Base-by-base conservation (phyloP, 2,888 invertebrate genomes). In the Leptinotarsa tumamoca region DNA sequence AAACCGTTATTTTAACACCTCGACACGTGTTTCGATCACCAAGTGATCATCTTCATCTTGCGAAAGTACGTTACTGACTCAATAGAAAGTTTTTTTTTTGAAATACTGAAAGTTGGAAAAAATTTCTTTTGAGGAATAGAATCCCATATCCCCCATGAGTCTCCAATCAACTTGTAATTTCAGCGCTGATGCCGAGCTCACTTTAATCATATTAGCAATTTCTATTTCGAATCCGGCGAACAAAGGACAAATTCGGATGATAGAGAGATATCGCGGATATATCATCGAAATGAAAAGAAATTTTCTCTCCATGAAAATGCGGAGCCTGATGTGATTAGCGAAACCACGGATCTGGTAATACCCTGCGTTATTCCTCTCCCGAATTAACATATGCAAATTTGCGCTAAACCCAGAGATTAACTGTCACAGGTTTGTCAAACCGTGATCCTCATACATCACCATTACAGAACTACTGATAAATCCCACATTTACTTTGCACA, bases 381-480 rank as follows among this genome's bases (percentile, higher is more conserved):
- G 82, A 86, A 86, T 86, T 86, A 86, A 85, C 86, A 86, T 86
- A 86, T 86, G 86, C 85, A 86, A 86, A 86, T 86, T 80, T 43
- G 74, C 76, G 79, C 83, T 84, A 85, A 86, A 84, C 82, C 85
- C 83, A 81, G 82, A 86, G 86, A 86, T 86, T 86, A 86, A 85
- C 85, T 85, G 86, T 86, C 86, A 86, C 84, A 85, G 85, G 86
- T 86, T 86, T 86, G 85, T 86, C 86, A 86, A 83, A 84, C 82
- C 82, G 79, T 82, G 83, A 84, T 83, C 83, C 83, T 80, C 78
- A 80, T 81, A 78, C 80, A 81, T 82, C 83, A 82, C 82, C 79
- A 82, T 80, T 81, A 72, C 72, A 78, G 77, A 78, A 73, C 74
- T 75, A 77, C 79, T 70, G 79, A 80, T 80, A 77, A 77, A 80